A percentile compares a stretch with the other conserved stretches of the same genome.
Evolutionary conservation across 2,113 vertebrate genomes (phyloP).

Genomic region (Phylloscopus trochiloides): DNA sequence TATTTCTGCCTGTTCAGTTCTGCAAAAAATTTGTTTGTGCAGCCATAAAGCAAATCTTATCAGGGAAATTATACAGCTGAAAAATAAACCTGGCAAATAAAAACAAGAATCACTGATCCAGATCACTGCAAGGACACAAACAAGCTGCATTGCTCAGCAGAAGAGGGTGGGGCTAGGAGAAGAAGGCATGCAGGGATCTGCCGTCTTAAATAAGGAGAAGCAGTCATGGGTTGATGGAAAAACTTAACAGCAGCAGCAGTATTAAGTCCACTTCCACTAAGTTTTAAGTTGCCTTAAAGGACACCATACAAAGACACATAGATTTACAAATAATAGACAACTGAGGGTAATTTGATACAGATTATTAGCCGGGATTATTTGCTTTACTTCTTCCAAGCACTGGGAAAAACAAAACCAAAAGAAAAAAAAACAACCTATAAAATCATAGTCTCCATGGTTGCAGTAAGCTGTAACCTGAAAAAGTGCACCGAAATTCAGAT

Average conservation of each 20-base stretch:
- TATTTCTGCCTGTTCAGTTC: not conserved
- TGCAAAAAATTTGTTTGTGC: not conserved
- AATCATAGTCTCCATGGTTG: not conserved
- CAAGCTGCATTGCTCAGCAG: not conserved
- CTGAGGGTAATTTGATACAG: not conserved
- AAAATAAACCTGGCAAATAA: not conserved
- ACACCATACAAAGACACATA: not conserved
- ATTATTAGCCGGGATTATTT: not conserved
- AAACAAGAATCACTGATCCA: not conserved
- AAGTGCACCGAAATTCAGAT: not conserved
- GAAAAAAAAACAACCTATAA: not conserved
- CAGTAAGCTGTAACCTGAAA: not conserved
- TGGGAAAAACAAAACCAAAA: not conserved
- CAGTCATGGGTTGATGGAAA: not conserved
- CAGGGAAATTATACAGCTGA: not conserved
- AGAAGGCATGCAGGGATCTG: not conserved
- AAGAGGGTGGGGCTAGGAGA: not conserved
- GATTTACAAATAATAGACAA: not conserved
- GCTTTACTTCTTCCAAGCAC: not conserved
- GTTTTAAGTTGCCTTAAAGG: not conserved
- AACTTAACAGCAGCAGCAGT: rapidly evolving
- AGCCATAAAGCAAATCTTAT: not conserved
- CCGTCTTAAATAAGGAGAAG: not conserved
- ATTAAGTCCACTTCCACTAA: not conserved
- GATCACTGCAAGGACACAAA: not conserved